Base-by-base conservation (phyloP, 2,888 invertebrate species). In the Agriopis aurantiaria region DNA sequence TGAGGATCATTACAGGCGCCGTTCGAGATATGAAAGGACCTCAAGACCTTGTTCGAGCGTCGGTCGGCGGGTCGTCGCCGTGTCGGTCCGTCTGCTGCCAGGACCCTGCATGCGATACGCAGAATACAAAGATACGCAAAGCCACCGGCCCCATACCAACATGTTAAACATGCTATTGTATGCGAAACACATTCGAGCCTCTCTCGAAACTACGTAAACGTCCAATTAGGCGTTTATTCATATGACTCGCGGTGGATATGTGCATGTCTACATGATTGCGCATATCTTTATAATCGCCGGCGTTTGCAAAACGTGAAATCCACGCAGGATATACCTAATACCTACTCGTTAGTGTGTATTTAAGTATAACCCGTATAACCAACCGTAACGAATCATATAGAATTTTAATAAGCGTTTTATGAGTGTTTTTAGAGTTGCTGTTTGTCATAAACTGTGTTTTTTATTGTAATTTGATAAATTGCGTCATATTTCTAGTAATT, bases 1-100 rank as follows among this genome's bases (percentile, higher is more conserved):
- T 33, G 46, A 78, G 74, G 67, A 52, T 58, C n/a, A 52, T 46
- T 48, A 69, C 59, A 71, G 88, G 87, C 88, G 86, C 87, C 88
- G 83, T 80, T 72, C 80, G 75, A 85, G 91, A 92, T 92, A 91
- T 85, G 82, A 80, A 82, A 81, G 90, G 89, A 89, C 91, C 90
- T 91, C 84, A 81, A 87, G 91, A 91, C 92, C 92, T 92, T 92
- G 92, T 85, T 87, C 85, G 77, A 85, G 88, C 91, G 91, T 85
- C 85, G 81, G 69, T 74, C 77, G 81, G 69, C 79, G 61, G 61
- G 52, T 69, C 74, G 75, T 76, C 80, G 80, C 76, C 78, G 59
- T 57, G 77, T 75, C 82, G 84, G 71, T 78, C 79, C 81, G 84
- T 78, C 83, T 75, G 71, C 73, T 72, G 77, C 76, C 78, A 83